Evolutionary conservation across 1,140 invertebrate genomes (phyloP).

Genomic region (Acromyrmex charruanus): DNA sequence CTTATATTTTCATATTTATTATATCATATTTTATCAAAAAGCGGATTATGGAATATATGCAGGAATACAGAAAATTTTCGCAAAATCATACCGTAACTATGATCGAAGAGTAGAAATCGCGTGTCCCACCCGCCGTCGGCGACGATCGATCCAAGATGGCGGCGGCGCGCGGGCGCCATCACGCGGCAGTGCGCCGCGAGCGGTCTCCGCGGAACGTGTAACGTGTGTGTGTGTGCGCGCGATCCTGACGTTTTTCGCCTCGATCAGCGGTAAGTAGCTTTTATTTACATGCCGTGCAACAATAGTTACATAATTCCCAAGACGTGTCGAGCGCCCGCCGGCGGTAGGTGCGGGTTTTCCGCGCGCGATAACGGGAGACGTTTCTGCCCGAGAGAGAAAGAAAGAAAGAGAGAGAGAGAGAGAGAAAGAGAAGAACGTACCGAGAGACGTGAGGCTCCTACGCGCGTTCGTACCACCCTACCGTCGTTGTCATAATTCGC

Average conservation of each 20-base stretch:
- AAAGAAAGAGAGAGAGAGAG: background rate
- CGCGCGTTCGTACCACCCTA: conserved; percentile 77
- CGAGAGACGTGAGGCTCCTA: conserved; percentile 76
- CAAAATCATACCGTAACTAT: background rate
- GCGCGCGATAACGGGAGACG: conserved; percentile 22
- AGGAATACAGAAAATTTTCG: background rate
- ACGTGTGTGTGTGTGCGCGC: conserved; percentile 78
- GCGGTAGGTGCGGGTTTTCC: conserved; percentile 68
- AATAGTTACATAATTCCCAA: conserved; percentile 83
- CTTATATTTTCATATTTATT: no score
- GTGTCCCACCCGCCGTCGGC: conserved; percentile 22
- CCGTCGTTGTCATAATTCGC: conserved; percentile 72
- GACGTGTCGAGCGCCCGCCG: conserved; percentile 66
- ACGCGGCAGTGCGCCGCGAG: conserved; percentile 71
- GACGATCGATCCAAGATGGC: conserved; percentile 79
- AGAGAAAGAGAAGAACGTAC: conserved; percentile 5
- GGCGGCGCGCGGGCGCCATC: conserved; percentile 71
- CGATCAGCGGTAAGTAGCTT: conserved; percentile 83
- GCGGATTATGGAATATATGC: background rate
- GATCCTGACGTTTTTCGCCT: conserved; percentile 84
- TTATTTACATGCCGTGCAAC: conserved; percentile 83
- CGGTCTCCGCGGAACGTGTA: conserved; percentile 66
- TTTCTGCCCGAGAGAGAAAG: conserved; percentile 4
- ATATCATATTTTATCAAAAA: background rate
- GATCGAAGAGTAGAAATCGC: conserved; percentile 19